phyloP scores from a whole-genome alignment of 2,888 invertebrate genomes.

The Amiota minor region DNA sequence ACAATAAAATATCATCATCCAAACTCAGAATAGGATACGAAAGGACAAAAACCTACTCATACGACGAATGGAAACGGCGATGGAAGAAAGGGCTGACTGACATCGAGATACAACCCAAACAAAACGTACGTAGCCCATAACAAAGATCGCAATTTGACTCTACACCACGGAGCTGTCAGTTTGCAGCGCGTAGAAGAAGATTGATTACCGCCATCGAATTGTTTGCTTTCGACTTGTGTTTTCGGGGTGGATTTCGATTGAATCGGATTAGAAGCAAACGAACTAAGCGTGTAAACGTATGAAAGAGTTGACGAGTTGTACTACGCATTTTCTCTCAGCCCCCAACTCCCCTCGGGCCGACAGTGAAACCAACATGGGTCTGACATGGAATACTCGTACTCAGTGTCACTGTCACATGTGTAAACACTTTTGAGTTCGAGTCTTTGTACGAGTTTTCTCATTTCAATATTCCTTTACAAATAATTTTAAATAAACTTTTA shows the following conservation, averaged over 20 bases:
- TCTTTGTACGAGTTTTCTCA: slow-evolving; percentile 8
- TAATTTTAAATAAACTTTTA: slow-evolving; percentile 48
- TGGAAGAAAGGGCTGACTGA: slow-evolving; percentile 9
- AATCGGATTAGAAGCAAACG: slow-evolving; percentile 56
- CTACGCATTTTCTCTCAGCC: too few species aligned
- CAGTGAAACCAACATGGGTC: slow-evolving; percentile 19
- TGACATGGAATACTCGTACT: slow-evolving; percentile 43
- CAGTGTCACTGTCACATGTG: slow-evolving; percentile 57
- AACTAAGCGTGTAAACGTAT: slow-evolving; percentile 1
- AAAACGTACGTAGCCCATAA: slow-evolving; percentile 40
- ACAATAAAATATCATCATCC: slow-evolving; percentile 13
- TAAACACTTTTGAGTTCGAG: slow-evolving; percentile 6
- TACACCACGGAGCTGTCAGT: slow-evolving; percentile 74
- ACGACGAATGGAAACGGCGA: too few species aligned
- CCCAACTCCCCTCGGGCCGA: slow-evolving; percentile 26
- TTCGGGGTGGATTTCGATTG: slow-evolving; percentile 58
- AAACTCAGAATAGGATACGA: neutral
- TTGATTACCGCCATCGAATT: slow-evolving; percentile 75
- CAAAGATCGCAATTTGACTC: slow-evolving; percentile 72
- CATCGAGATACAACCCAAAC: slow-evolving; percentile 35
- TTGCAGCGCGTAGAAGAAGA: slow-evolving; percentile 73
- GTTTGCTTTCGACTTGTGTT: slow-evolving; percentile 57
- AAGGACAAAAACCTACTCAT: slow-evolving; percentile 11
- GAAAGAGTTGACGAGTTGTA: slow-evolving; percentile 63
- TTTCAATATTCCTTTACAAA: slow-evolving; percentile 14